phyloP scores from a whole-genome alignment of 2,113 vertebrate genomes.

The Falcunculus frontatus region DNA sequence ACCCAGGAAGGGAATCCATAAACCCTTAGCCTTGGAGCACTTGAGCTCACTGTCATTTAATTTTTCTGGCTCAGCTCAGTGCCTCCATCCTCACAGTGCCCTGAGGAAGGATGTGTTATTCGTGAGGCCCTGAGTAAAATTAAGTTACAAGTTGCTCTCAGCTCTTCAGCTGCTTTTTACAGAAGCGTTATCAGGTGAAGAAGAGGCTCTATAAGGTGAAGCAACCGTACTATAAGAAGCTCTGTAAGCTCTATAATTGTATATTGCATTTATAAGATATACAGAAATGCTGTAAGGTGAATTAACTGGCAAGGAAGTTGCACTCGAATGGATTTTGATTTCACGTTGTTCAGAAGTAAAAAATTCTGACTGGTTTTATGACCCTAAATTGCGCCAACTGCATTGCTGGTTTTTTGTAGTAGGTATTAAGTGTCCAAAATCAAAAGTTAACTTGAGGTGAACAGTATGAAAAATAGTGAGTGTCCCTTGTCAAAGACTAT shows the following conservation, averaged over 20 bases:
- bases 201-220: not conserved
- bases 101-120: not conserved
- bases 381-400: not conserved
- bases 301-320: not conserved
- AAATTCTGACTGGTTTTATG: not conserved
- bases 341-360: not conserved
- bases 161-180: not conserved
- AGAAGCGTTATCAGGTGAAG: not conserved
- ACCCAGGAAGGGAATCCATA: not conserved
- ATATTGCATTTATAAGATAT: not conserved
- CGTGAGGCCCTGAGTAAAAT: not conserved
- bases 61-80: not conserved
- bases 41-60: not conserved
- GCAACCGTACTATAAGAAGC: not conserved
- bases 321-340: not conserved
- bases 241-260: not conserved
- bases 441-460: not conserved
- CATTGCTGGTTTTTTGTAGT: not conserved
- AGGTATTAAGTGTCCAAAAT: not conserved
- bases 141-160: not conserved
- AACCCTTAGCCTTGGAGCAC: rapidly evolving
- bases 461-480: not conserved
- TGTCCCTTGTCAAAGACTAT: not conserved
- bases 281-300: not conserved
- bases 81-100: not conserved